Evolutionary conservation across 2,113 vertebrate species (phyloP), one percentile per base, ranked within the genome.

Genomic region (Embiotoca jacksoni): DNA sequence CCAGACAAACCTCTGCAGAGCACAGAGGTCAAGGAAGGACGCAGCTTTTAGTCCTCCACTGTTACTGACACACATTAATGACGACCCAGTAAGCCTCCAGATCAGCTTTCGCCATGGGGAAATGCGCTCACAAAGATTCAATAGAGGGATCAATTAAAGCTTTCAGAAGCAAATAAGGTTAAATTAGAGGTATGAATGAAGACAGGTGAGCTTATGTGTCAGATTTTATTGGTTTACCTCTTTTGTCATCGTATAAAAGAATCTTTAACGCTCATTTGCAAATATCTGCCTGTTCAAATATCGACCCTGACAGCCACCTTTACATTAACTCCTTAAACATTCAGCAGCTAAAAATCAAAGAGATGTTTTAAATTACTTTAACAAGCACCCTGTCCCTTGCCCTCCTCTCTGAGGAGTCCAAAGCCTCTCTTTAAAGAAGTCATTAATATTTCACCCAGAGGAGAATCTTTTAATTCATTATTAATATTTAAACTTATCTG

Each of bases 381-480:
- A 76, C 75, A 66, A 87, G 74, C 69, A 52, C 30, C 30, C 44
- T 31, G 63, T 75, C 68, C 33, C 49, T 11, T 9, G 7, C 70
- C 57, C 44, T 67, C 53, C 41, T 79, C 73, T 80, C 80, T 55
- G 2, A 61, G 56, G 77, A 89, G 73, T 61, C 82, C 23, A 72
- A 49, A 50, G 75, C 56, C 14, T 66, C 53, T 78, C 81, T 81
- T 87, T 72, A 86, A 89, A 86, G 86, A 85, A 72, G 23, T 62
- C 86, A 92, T 93, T 88, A 91, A 94, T 93, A 92, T 91, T 94
- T 91, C 63, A 93, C 78, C 75, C 79, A 81, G 69, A 83, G 74
- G 84, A 89, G 87, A 84, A 80, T 91, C 84, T 91, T 91, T 92
- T 81, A 82, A 92, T 93, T 86, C 60, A 87, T 92, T 91, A 94